Base-by-base conservation (phyloP, 2,888 invertebrate species). In the Sminthurides aquaticus region DNA sequence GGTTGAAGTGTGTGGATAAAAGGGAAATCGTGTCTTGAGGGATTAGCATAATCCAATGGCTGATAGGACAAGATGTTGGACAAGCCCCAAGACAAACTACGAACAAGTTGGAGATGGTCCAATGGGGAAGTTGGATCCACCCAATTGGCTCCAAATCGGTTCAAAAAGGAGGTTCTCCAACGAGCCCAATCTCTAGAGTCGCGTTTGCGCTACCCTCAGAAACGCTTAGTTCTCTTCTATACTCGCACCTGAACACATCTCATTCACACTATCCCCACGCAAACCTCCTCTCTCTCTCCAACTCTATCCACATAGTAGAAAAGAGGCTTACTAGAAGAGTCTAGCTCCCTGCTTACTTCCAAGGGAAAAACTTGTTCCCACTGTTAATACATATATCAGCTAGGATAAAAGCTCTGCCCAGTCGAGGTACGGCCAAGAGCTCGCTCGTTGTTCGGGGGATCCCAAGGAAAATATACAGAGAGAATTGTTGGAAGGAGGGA, bases 21-120 rank as follows among this genome's bases (percentile, higher is more conserved):
- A 74, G 73, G 73, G 69, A 74, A 74, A 72, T 70, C 71, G 67
- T 74, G 74, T 74, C 70, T 71, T 70, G 69, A 69, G 67, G 70
- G 74, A 74, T 74, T 74, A 74, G 69, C 73, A 73, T 73, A 73
- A 73, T 73, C 74, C 72, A 74, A 74, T 74, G 74, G 74, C 72
- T 70, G 72, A 71, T 71, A 74, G 72, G 72, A 72, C 74, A 74
- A 66, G 73, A 70, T 74, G 74, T 74, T 73, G 70, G 74, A 74
- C 73, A 74, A 72, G 71, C 72, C 74, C 71, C 69, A 71, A 72
- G 72, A 71, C 71, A 73, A 74, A 73, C 72, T 73, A 72, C 68
- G 72, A 71, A 73, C 73, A 74, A 70, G 66, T 57, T 62, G 48
- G 43, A 22, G 65, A 43, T 54, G 58, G 29, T 67, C 72, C 74